A percentile compares a stretch with the other conserved stretches of the same genome.
phyloP scores from a whole-genome alignment of 2,797 vertebrate genomes.

The Lithobates sylvaticus region DNA sequence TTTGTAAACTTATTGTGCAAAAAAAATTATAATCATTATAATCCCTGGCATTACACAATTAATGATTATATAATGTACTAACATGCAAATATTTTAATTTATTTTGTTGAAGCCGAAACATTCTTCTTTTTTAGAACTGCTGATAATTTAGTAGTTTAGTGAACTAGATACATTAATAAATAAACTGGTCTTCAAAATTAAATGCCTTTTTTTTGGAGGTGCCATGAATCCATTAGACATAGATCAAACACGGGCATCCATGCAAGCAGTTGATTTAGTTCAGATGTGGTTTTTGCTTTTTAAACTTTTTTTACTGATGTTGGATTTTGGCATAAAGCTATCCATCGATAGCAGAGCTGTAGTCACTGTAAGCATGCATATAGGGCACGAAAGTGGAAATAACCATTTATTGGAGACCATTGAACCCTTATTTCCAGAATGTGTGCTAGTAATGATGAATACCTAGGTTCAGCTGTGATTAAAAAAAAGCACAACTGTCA shows the following conservation, averaged over 20 bases:
- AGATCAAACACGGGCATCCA: constrained; percentile 52
- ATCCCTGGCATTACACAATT: too few species aligned
- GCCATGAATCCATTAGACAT: constrained; percentile 42
- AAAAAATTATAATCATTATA: background rate
- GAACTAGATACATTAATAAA: constrained; percentile 43
- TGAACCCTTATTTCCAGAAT: constrained; percentile 24
- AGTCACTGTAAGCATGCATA: constrained; percentile 14
- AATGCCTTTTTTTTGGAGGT: constrained; percentile 49
- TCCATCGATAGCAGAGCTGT: constrained; percentile 12
- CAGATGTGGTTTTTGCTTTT: constrained; percentile 45
- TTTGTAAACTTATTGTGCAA: background rate
- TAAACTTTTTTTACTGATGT: constrained; percentile 35
- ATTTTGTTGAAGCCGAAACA: background rate
- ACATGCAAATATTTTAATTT: background rate
- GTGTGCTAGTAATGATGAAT: background rate
- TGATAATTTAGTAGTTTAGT: background rate
- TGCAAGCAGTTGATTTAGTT: constrained; percentile 48
- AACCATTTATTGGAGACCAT: constrained; percentile 13
- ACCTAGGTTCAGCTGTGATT: constrained; percentile 5
- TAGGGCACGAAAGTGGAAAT: constrained; percentile 31
- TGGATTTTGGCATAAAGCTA: constrained; percentile 31
- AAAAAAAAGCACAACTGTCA: background rate
- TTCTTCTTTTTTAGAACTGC: background rate
- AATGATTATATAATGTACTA: background rate
- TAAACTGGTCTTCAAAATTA: constrained; percentile 35